Conservation (phyloP, 2,888 invertebrate genomes). For the Aricia artaxerxes region DNA sequence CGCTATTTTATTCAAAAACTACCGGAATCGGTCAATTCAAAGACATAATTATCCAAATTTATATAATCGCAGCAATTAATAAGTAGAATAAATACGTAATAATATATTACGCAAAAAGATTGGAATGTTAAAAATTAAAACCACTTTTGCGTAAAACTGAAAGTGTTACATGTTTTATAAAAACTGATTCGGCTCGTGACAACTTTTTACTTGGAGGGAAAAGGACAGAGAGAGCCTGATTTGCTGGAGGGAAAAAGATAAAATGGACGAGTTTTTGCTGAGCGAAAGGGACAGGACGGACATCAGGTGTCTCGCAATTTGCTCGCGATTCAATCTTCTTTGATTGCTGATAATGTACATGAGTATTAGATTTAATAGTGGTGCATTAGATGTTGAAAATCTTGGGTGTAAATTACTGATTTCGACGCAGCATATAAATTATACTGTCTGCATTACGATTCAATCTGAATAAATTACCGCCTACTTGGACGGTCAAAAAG, state of each 20-base stretch:
- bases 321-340: background rate
- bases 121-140: conserved; percentile 16
- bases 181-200: conserved; percentile 14
- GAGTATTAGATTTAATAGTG: conserved; percentile 3
- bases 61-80: background rate
- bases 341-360: conserved; percentile 14
- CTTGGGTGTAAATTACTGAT: background rate
- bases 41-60: conserved; percentile 3
- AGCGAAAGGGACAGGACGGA: background rate
- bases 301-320: background rate
- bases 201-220: background rate
- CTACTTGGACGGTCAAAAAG: background rate
- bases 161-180: conserved; percentile 2
- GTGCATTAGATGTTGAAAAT: conserved; percentile 10
- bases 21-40: conserved; percentile 17
- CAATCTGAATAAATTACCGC: background rate
- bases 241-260: background rate
- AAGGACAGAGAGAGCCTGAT: background rate
- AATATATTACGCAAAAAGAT: conserved; percentile 8
- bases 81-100: conserved; percentile 13
- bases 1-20: background rate
- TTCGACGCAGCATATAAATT: background rate
- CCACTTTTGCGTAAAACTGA: conserved; percentile 6
- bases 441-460: background rate
- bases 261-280: background rate